These are phyloP conservation scores for Procambarus clarkii DNA, from an alignment of 1,140 invertebrate species.

Conservation along the genomic window DNA sequence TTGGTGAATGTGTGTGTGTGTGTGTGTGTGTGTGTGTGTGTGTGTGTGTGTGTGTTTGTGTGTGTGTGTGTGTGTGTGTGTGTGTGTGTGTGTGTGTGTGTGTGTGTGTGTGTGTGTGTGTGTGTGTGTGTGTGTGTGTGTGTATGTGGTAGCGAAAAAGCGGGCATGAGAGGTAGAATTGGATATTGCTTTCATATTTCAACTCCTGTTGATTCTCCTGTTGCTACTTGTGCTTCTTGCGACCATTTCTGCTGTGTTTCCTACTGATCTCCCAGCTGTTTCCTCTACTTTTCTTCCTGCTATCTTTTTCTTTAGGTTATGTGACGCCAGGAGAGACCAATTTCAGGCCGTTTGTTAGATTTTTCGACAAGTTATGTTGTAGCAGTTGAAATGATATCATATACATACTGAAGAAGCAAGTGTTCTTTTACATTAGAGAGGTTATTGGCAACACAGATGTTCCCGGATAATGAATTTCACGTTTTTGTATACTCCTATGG, in stretches of 20 bases:
- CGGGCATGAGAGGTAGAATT: neutral
- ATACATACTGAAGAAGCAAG: too few species aligned
- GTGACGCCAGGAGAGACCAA: too few species aligned
- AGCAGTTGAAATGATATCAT: too few species aligned
- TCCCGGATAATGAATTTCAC: too few species aligned
- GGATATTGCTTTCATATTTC: too few species aligned
- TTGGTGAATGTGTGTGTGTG: neutral
- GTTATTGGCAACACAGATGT: too few species aligned
- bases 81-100: neutral
- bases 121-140: constrained; percentile 2
- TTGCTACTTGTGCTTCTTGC: neutral
- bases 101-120: neutral
- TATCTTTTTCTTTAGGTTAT: neutral
- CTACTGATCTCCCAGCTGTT: neutral
- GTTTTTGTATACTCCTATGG: too few species aligned
- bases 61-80: neutral
- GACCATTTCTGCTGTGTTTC: neutral
- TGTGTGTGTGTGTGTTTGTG: neutral
- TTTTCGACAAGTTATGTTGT: too few species aligned
- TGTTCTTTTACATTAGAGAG: too few species aligned
- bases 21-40: neutral
- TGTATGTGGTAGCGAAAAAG: neutral
- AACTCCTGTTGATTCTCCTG: neutral
- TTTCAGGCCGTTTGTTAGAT: too few species aligned
- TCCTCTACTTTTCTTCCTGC: neutral